Conservation (phyloP, 2,113 vertebrate species). For the Lichenostomus cassidix region DNA sequence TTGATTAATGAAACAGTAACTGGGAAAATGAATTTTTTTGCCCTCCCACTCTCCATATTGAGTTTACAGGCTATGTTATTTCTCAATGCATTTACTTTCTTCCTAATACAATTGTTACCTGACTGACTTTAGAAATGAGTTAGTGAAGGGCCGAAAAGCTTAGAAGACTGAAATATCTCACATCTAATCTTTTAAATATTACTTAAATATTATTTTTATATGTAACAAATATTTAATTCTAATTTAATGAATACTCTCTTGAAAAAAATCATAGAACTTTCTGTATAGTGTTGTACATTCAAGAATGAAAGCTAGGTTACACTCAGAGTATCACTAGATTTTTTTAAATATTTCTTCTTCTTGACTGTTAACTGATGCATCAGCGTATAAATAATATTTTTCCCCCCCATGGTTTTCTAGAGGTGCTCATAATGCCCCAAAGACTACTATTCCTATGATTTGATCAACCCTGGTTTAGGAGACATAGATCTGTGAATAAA, state of each 20-base stretch:
- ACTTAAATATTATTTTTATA: not conserved
- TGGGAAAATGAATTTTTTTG: conserved; percentile 29
- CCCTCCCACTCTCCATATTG: conserved; percentile 33
- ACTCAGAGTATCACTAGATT: not conserved
- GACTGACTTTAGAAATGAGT: not conserved
- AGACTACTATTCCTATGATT: not conserved
- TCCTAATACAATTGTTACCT: not conserved
- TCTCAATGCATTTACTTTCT: not conserved
- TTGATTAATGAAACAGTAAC: conserved; percentile 36
- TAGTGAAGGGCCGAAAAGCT: not conserved
- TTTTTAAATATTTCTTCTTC: not conserved
- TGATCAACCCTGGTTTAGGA: not conserved
- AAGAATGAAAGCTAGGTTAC: not conserved
- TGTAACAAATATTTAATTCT: not conserved
- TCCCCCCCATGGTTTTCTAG: not conserved
- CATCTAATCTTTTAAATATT: not conserved
- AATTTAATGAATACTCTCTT: not conserved
- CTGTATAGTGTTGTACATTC: not conserved
- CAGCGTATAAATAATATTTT: not conserved
- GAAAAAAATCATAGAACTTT: not conserved
- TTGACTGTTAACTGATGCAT: not conserved
- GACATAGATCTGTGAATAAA: not conserved
- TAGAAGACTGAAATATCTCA: not conserved
- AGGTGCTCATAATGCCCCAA: not conserved
- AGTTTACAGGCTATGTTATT: not conserved